Evolutionary conservation across 2,113 vertebrate species (phyloP), one percentile per base, ranked within the genome.

Genomic region (Athene noctua): DNA sequence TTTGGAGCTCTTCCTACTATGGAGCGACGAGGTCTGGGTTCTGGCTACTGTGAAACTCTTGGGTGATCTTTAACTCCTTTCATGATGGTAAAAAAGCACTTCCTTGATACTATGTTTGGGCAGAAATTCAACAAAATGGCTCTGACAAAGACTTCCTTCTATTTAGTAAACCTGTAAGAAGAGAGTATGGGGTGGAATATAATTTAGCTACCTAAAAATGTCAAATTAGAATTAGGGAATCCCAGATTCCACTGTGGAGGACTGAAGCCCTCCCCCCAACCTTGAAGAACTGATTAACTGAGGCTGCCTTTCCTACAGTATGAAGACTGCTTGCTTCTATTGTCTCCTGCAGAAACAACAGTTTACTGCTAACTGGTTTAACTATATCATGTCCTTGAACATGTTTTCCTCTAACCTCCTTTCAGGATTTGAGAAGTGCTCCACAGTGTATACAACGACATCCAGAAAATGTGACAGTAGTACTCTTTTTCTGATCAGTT

Each of bases 361-460:
- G 85, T 96, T 96, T 80, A 66, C 77, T 96, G 67, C 66, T 67
- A 73, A 92, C 80, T 93, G 86, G 30, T 94, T 97, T 92, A 94
- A 92, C 90, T 88, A 87, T 97, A 87, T 95, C 36, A 9, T 90
- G 90, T 91, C 96, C 67, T 55, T 91, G 51, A 94, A 74, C 19
- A 13, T 29, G 26, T 79, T 96, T 93, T 88, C 38, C 62, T 73
- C 44, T 59, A 85, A 67, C 3, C 26, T 47, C 61, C 63, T 95
- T 80, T 92, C 81, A 85, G 65, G 55, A 74, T 80, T 78, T 93
- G 20, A 93, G 80, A 94, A 80, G 66, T 77, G 72, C 51, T 94
- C 52, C 29, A 58, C 11, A 38, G n/a, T 15, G 13, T 81, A 22
- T 58, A 20, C 47, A 88, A 67, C 1, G 16, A 44, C 29, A 68